A percentile compares a stretch with the other conserved stretches of the same genome.
Conservation (phyloP, 2,888 invertebrate species). For the Drosophila leonis region DNA sequence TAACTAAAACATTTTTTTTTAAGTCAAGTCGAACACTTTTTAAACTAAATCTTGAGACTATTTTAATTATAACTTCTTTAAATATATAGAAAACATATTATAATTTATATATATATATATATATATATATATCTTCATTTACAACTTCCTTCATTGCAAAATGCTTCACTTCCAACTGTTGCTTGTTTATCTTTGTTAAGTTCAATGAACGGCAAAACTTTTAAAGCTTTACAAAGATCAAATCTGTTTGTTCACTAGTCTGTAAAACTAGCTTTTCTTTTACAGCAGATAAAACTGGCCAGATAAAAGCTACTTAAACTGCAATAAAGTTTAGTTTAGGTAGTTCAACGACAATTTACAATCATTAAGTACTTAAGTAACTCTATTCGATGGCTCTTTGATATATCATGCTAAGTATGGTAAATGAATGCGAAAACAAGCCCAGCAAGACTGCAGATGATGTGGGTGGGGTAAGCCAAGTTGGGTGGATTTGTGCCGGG, state of each 20-base stretch:
- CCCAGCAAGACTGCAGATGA: not conserved
- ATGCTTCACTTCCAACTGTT: not conserved
- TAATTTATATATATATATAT: too few relatives aligned
- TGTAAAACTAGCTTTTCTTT: not conserved
- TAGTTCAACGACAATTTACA: not conserved
- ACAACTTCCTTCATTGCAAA: not conserved
- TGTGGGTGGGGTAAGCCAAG: not conserved
- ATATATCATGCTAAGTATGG: not conserved
- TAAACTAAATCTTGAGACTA: too few relatives aligned
- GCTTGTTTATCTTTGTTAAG: not conserved
- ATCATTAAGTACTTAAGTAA: not conserved
- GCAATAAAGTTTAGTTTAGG: not conserved
- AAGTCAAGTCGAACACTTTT: too few relatives aligned
- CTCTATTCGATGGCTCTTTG: not conserved
- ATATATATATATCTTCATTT: not conserved
- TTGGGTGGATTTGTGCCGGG: conserved; percentile 2
- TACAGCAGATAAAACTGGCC: not conserved
- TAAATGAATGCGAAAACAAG: not conserved
- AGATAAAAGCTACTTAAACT: not conserved
- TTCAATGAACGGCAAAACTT: not conserved
- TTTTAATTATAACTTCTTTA: too few relatives aligned
- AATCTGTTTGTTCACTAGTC: not conserved
- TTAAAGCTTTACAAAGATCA: not conserved
- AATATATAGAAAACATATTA: too few relatives aligned
- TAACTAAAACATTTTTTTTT: too few relatives aligned